A percentile compares a stretch with the other conserved stretches of the same genome.
phyloP scores from a whole-genome alignment of 2,888 invertebrate genomes.

The Epiblema foenella region DNA sequence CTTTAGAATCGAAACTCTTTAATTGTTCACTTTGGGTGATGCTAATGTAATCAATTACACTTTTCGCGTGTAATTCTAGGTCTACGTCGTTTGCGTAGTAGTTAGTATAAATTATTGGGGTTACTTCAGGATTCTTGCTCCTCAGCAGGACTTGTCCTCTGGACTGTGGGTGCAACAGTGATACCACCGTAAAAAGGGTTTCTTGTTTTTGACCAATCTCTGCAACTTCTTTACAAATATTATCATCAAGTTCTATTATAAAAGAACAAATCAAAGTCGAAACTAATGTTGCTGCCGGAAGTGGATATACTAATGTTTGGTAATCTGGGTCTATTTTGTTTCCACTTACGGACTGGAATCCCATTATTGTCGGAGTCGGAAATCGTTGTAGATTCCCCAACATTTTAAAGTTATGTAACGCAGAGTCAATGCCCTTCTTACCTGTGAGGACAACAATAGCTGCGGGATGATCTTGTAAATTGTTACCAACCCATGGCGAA shows the following conservation, averaged over 20 bases:
- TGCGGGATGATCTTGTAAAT: slow-evolving; percentile 65
- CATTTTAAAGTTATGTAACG: slow-evolving; percentile 51
- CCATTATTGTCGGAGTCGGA: slow-evolving; percentile 58
- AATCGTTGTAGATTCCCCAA: slow-evolving; percentile 54
- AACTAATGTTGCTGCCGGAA: slow-evolving; percentile 52
- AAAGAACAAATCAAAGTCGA: slow-evolving; percentile 53
- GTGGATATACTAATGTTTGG: slow-evolving; percentile 54
- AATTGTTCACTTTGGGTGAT: slow-evolving; percentile 53
- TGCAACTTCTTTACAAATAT: slow-evolving; percentile 47
- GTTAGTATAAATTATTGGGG: slow-evolving; percentile 55
- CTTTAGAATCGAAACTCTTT: slow-evolving; percentile 47
- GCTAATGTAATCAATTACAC: slow-evolving; percentile 51
- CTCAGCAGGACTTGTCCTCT: slow-evolving; percentile 59
- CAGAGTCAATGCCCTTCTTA: slow-evolving; percentile 46
- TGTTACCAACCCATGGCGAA: slow-evolving; percentile 61
- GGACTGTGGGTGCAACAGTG: slow-evolving; percentile 49
- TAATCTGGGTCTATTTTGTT: slow-evolving; percentile 15
- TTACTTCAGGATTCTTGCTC: slow-evolving; percentile 56
- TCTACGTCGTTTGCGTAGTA: slow-evolving; percentile 56
- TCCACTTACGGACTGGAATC: slow-evolving; percentile 44
- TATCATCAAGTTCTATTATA: slow-evolving; percentile 48
- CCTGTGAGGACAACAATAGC: slow-evolving; percentile 55
- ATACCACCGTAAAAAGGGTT: slow-evolving; percentile 14
- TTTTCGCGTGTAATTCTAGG: slow-evolving; percentile 51
- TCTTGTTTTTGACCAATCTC: slow-evolving; percentile 47